These are phyloP conservation scores for Tipula confusa DNA, from an alignment of 2,888 invertebrate genomes.

Conservation along the genomic window DNA sequence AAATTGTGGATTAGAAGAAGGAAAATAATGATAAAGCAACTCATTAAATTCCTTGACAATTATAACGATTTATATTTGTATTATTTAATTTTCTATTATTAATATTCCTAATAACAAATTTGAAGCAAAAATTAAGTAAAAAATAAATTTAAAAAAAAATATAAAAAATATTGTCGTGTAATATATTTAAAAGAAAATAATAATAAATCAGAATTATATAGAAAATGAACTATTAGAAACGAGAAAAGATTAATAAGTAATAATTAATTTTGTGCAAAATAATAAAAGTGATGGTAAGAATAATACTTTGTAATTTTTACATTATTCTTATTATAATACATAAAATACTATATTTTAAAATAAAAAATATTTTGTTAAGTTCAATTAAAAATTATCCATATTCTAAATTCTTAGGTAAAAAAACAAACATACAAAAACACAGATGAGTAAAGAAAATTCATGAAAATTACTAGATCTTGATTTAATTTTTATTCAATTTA, in stretches of 20 bases:
- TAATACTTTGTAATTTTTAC: slow-evolving; percentile 8
- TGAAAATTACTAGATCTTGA: background rate
- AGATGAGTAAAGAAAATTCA: background rate
- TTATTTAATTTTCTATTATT: slow-evolving; percentile 25
- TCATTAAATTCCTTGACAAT: slow-evolving; percentile 7
- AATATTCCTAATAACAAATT: slow-evolving; percentile 6
- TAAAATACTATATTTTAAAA: background rate
- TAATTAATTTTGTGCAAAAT: slow-evolving; percentile 20
- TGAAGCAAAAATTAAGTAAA: background rate
- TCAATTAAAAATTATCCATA: background rate
- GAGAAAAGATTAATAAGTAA: slow-evolving; percentile 8
- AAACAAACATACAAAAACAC: no score
- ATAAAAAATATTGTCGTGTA: background rate
- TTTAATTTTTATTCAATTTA: background rate
- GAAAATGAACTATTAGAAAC: background rate
- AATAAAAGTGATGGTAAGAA: slow-evolving; percentile 25
- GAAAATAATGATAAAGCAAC: background rate
- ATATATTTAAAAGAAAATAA: slow-evolving; percentile 21
- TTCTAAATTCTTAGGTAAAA: background rate
- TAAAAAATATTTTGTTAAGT: background rate
- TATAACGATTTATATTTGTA: slow-evolving; percentile 15
- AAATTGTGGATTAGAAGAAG: background rate
- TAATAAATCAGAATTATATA: background rate
- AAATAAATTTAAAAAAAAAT: background rate
- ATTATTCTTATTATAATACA: background rate